These are phyloP conservation scores for Prochilodus magdalenae DNA, from an alignment of 2,113 vertebrate species.

Conservation along the genomic window DNA sequence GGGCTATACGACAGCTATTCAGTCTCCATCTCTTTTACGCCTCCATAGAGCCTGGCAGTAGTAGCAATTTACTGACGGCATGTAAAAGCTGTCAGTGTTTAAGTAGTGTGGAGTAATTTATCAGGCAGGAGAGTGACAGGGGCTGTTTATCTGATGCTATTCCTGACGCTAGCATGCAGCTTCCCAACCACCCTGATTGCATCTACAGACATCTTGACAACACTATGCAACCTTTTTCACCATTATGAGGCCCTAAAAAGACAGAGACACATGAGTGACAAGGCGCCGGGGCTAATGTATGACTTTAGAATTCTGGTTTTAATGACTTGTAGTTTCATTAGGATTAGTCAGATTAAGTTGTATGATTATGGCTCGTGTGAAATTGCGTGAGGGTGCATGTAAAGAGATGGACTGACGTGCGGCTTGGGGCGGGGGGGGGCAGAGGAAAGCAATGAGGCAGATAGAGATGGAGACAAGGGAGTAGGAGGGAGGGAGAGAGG, in stretches of 20 bases:
- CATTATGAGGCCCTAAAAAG: slow-evolving; percentile 21
- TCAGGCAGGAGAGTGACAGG: slow-evolving; percentile 50
- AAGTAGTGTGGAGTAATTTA: slow-evolving; percentile 49
- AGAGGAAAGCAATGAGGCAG: slow-evolving; percentile 25
- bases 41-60: slow-evolving; percentile 32
- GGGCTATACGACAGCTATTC: slow-evolving; percentile 27
- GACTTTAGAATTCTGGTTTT: background rate
- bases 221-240: slow-evolving; percentile 21
- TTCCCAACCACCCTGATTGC: slow-evolving; percentile 49
- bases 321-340: background rate
- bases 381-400: slow-evolving; percentile 10
- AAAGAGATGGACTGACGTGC: slow-evolving; percentile 2
- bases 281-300: background rate
- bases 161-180: slow-evolving; percentile 38
- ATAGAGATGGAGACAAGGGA: slow-evolving; percentile 19
- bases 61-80: slow-evolving; percentile 46
- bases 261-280: slow-evolving; percentile 8
- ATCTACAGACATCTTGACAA: slow-evolving; percentile 49
- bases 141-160: slow-evolving; percentile 47
- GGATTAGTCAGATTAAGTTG: background rate
- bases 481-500: background rate
- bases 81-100: slow-evolving; percentile 55
- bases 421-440: slow-evolving; percentile 15
- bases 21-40: slow-evolving; percentile 32
- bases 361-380: slow-evolving; percentile 3